A percentile compares a stretch with the other conserved stretches of the same genome.
phyloP scores from a whole-genome alignment of 2,113 vertebrate species.

The Toxostoma redivivum region DNA sequence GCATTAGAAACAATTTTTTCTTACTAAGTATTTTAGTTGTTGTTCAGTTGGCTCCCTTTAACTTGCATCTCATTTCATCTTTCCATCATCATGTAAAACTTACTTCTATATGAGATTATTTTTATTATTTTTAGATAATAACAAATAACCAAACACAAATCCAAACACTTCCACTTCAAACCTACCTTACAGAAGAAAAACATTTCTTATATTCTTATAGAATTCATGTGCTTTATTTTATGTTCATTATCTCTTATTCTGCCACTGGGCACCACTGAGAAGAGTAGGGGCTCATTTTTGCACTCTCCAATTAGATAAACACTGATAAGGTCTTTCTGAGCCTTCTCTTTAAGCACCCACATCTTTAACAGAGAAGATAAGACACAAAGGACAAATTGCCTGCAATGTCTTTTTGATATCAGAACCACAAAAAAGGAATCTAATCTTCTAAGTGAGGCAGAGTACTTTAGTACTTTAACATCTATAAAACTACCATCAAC shows the following conservation, averaged over 20 bases:
- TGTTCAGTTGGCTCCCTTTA: not conserved
- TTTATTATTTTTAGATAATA: not conserved
- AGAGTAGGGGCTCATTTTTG: not conserved
- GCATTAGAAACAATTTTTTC: not conserved
- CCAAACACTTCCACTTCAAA: not conserved
- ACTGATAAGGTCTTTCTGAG: not conserved
- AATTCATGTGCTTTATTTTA: not conserved
- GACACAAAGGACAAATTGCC: not conserved
- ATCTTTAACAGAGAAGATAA: not conserved
- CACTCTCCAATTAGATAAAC: not conserved
- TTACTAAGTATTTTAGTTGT: not conserved
- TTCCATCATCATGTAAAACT: not conserved
- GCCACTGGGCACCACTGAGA: not conserved
- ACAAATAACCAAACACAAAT: not conserved
- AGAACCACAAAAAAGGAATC: not conserved
- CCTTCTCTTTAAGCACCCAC: not conserved
- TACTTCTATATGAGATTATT: not conserved
- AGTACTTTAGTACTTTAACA: not conserved
- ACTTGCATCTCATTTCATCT: not conserved
- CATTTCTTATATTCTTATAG: not conserved
- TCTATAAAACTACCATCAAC: not conserved
- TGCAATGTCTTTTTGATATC: not conserved
- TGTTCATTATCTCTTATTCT: not conserved
- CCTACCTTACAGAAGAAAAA: not conserved
- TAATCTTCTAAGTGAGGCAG: not conserved